Percentiles rank a stretch among this genome's conserved stretches.
Evolutionary conservation across 2,113 vertebrate species (phyloP).

Genomic region (Hoplias malabaricus): DNA sequence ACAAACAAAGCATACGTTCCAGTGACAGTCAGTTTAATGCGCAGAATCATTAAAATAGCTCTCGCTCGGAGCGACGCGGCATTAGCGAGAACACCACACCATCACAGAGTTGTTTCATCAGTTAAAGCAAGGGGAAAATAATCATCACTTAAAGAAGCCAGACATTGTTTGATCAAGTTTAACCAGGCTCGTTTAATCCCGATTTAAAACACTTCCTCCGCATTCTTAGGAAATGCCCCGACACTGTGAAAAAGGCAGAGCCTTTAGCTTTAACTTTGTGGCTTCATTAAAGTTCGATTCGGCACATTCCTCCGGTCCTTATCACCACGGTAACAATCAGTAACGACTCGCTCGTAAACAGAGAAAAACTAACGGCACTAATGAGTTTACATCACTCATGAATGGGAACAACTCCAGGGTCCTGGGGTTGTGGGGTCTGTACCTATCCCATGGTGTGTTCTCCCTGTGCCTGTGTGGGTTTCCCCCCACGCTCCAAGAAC

Average conservation of each 20-base stretch:
- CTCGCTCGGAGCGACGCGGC: not conserved
- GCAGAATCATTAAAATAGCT: not conserved
- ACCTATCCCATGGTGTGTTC: too few relatives aligned
- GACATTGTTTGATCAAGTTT: constrained; percentile 55
- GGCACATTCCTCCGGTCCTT: constrained; percentile 42
- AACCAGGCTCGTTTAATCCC: constrained; percentile 33
- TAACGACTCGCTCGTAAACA: constrained; percentile 44
- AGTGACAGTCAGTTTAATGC: not conserved
- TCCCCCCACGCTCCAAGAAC: too few relatives aligned
- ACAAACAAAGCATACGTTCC: not conserved
- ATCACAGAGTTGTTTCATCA: constrained; percentile 35
- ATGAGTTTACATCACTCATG: too few relatives aligned
- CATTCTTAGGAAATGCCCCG: constrained; percentile 48
- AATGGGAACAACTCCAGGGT: too few relatives aligned
- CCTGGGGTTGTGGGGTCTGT: too few relatives aligned
- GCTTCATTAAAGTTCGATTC: constrained; percentile 55
- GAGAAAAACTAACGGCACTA: constrained; percentile 43
- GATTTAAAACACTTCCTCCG: constrained; percentile 44
- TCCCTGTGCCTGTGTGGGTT: too few relatives aligned
- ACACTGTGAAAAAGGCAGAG: constrained; percentile 52
- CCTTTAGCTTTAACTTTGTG: constrained; percentile 34
- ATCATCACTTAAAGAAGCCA: constrained; percentile 54
- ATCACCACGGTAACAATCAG: constrained; percentile 45
- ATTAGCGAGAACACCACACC: not conserved
- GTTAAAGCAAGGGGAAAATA: constrained; percentile 51